Evolutionary conservation across 2,113 vertebrate species (phyloP), one percentile per base, ranked within the genome.

Genomic region (Amblyopsis rosae): DNA sequence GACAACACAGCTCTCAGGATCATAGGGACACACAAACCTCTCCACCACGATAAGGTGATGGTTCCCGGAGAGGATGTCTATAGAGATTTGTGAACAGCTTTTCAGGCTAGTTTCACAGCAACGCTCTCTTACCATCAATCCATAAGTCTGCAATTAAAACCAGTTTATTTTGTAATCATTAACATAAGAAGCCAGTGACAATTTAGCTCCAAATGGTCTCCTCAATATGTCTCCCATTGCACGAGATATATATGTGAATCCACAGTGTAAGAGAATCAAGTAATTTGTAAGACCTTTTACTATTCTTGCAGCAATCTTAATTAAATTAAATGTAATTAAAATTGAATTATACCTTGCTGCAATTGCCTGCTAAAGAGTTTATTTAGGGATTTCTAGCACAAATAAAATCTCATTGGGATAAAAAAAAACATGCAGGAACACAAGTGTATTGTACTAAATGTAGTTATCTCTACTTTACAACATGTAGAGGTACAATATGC

Each of bases 381-480:
- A 12, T 51, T 51, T n/a, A 11, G 1, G 15, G 3, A 4, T 50
- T 50, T 50, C 49, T 12, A 58, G 59, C 7, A 66, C 41, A 62
- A 68, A 16, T 26, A 67, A 41, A 6, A 41, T 41, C 68, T 57
- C 65, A 59, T 50, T 62, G 11, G 13, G 46, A 76, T 80, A 55
- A 70, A 59, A 66, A 64, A 75, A 46, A 3, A 1, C 26, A 26
- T 26, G 26, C 60, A 53, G 17, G 70, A 59, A 12, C 67, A 56
- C 59, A 46, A 60, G 58, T 70, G 49, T 58, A 59, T 75, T 70
- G 69, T 79, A 67, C 49, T 12, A 8, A 50, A 50, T 85, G 76
- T 72, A 77, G 75, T 84, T 81, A 84, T 85, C 73, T 82, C 70
- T 77, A 71, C 70, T 82, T 57, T 59, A 61, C 75, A 73, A 82